Evolutionary conservation across 2,797 vertebrate species (phyloP), one percentile per base, ranked within the genome.

Genomic region (Dicrostonyx torquatus): DNA sequence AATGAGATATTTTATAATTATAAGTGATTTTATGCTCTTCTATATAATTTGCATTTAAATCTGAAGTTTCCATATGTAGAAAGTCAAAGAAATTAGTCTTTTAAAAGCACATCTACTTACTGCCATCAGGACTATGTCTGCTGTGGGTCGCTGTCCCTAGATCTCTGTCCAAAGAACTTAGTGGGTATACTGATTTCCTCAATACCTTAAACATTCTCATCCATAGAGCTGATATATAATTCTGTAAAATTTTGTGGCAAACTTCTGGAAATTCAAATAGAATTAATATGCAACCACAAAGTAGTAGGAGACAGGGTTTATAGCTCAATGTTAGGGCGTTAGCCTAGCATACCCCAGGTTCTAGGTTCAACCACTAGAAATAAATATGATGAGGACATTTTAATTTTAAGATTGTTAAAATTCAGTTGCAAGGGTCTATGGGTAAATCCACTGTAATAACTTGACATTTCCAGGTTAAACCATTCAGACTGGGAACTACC

Each of bases 381-480:
- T 5, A 86, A 89, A 90, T 37, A 93, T 58, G 79, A 86, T 0
- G 3, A 80, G 7, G n/a, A 24, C 11, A 72, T 90, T 89, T 95
- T 73, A 43, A 78, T 86, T 85, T 90, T 66, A 86, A 94, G 60
- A 34, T 14, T 78, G 58, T 83, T 79, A 89, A 96, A 92, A 89
- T 72, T 88, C 50, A 97, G 90, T 88, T 17, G 29, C 14, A 92
- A 64, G 13, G 5, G 12, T 37, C 4, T 34, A 58, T 20, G 37
- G 12, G 20, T 45, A 90, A 4, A 89, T 12, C 60, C 7, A 93
- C 50, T 66, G 40, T 40, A 53, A 68, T 48, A 90, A 15, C 48
- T 85, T 82, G 45, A 72, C 22, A 26, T 89, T 97, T 84, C 31
- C 8, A 50, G 48, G 13, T 70, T 78, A 26, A 93, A 22, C 9